Evolutionary conservation across 2,113 vertebrate species (phyloP).

Genomic region (Mobula hypostoma): DNA sequence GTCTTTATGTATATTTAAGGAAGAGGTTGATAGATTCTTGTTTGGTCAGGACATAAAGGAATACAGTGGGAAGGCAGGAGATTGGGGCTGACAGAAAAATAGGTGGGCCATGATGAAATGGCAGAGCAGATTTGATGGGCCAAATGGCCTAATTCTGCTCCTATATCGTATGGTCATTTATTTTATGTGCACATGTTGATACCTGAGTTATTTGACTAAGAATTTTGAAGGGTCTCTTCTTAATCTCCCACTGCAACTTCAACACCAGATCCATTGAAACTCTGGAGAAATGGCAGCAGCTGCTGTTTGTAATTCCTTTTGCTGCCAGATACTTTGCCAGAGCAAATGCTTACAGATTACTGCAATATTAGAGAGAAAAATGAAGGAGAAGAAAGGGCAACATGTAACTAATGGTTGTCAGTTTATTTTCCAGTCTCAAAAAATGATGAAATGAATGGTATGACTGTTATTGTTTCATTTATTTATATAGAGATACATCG

Average conservation of each 20-base stretch:
- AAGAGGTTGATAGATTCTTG: too few species aligned
- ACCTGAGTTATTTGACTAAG: background rate
- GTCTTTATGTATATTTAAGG: too few species aligned
- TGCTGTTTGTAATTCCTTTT: background rate
- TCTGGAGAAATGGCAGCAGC: background rate
- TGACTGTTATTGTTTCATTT: background rate
- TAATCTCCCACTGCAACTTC: background rate
- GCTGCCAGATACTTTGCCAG: background rate
- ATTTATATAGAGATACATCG: too few species aligned
- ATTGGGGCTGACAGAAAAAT: too few species aligned
- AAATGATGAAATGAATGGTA: background rate
- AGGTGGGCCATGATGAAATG: too few species aligned
- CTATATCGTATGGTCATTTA: too few species aligned
- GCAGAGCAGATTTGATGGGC: too few species aligned
- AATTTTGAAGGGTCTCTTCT: background rate
- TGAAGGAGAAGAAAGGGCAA: background rate
- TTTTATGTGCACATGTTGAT: too few species aligned
- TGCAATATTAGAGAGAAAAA: background rate
- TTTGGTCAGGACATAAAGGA: too few species aligned
- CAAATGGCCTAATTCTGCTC: too few species aligned
- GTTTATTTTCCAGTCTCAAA: background rate
- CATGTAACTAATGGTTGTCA: background rate
- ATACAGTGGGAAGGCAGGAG: too few species aligned
- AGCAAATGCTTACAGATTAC: background rate
- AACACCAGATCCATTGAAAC: background rate